Conservation (phyloP, 2,113 vertebrate genomes). For the Hiodon tergisus region DNA sequence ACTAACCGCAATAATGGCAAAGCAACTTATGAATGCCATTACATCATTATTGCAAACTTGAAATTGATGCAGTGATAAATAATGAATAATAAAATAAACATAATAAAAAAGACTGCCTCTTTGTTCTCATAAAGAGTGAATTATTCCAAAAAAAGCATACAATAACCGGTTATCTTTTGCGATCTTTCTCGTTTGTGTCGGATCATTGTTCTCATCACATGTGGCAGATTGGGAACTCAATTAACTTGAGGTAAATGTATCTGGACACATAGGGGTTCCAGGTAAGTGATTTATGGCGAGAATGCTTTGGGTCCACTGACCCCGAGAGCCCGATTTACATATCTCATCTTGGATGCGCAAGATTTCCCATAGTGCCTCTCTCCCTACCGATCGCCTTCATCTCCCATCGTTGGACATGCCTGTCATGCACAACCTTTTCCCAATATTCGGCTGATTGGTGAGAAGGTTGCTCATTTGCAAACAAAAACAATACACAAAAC, state of each 20-base stretch:
- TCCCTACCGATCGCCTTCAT: not conserved
- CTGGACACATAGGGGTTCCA: constrained; percentile 16
- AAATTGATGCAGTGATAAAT: not conserved
- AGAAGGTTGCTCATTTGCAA: not conserved
- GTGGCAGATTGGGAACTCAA: constrained; percentile 6
- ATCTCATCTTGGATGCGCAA: constrained; percentile 3
- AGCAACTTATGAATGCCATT: constrained; percentile 17
- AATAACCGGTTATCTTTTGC: not conserved
- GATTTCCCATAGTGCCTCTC: constrained; percentile 14
- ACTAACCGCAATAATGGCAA: not conserved
- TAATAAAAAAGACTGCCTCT: not conserved
- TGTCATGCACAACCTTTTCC: not conserved
- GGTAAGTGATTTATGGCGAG: constrained; percentile 29
- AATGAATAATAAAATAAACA: not conserved
- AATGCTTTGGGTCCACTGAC: constrained; percentile 19
- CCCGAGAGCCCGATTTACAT: not conserved
- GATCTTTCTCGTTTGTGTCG: too few relatives aligned
- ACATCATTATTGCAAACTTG: not conserved
- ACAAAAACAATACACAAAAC: not conserved
- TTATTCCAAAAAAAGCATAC: not conserved
- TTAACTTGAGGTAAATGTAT: constrained; percentile 29
- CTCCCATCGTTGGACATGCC: not conserved
- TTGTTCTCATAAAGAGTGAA: too few relatives aligned
- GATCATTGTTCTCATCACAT: too few relatives aligned
- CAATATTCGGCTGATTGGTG: not conserved